phyloP scores from a whole-genome alignment of 2,888 invertebrate species.

The Crepidodera aurea region DNA sequence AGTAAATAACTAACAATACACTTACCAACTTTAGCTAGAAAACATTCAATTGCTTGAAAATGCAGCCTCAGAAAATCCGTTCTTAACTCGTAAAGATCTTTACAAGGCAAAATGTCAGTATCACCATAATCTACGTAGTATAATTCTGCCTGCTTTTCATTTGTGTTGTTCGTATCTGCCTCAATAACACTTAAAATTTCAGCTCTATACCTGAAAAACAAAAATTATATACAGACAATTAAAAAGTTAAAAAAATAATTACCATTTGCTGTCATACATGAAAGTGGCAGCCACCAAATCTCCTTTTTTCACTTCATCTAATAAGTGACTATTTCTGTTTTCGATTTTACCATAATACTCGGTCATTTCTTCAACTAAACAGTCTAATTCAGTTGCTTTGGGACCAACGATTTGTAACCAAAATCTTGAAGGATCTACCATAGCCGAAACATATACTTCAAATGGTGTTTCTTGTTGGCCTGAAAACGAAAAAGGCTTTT shows the following conservation, averaged over 20 bases:
- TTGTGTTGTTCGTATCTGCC: slow-evolving; percentile 60
- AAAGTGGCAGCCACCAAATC: slow-evolving; percentile 88
- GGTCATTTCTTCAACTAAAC: slow-evolving; percentile 83
- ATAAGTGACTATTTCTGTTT: slow-evolving; percentile 69
- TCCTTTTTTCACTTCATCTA: slow-evolving; percentile 68
- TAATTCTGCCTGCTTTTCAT: slow-evolving; percentile 71
- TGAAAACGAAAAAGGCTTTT: slow-evolving; percentile 35
- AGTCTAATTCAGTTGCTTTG: slow-evolving; percentile 76
- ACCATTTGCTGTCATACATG: slow-evolving; percentile 85
- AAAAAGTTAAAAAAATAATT: slow-evolving; percentile 49
- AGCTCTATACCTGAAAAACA: slow-evolving; percentile 60
- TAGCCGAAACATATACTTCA: slow-evolving; percentile 88
- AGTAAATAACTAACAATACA: neutral
- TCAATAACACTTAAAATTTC: slow-evolving; percentile 74
- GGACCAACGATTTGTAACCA: slow-evolving; percentile 88
- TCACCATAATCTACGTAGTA: slow-evolving; percentile 92
- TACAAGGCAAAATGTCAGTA: slow-evolving; percentile 71
- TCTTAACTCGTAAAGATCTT: slow-evolving; percentile 75
- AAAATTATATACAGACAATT: neutral
- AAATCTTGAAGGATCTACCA: slow-evolving; percentile 80
- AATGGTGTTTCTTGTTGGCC: slow-evolving; percentile 68
- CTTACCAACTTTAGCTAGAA: slow-evolving; percentile 74
- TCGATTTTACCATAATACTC: slow-evolving; percentile 75
- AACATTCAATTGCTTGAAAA: slow-evolving; percentile 89
- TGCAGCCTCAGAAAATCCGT: slow-evolving; percentile 78